Base-by-base conservation (phyloP, 2,888 invertebrate species). In the Cylindroiulus punctatus region DNA sequence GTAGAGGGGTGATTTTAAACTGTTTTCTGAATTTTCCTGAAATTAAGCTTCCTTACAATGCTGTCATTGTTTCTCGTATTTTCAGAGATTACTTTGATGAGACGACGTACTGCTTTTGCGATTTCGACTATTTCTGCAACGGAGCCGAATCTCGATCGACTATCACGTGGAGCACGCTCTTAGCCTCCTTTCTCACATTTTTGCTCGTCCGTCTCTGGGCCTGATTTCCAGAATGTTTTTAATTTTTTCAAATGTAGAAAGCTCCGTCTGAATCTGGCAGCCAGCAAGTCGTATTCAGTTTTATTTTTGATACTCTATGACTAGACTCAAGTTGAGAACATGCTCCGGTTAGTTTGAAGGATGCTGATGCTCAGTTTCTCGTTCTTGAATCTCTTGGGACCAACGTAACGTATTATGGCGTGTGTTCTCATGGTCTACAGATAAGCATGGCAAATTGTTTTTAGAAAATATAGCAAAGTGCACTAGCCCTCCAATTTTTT, bases 121-220 rank as follows among this genome's bases (percentile, higher is more conserved):
- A 96, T 90, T 94, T 97, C 88, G 97, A 97, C 91, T 95, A 97
- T 90, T 93, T 97, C 89, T 97, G 97, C 91, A 97, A 97, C 89
- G 90, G 92, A 81, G 92, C 92, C 7, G 81, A 81, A 81, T 81
- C 81, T 81, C 40, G 57, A n/a, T 57, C 57, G 57, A 7, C 57
- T 0, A 10, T 57, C 57, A 57, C 57, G 22, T 57, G 57, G 57
- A 57, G 57, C 57, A 57, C 57, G 7, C 57, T 57, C 10, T 4
- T 57, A 2, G 57, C 57, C n/a, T 57, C 57, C 57, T 4, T 57
- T 22, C 57, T 57, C 8, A 57, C 57, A 10, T 57, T 57, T 57
- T 57, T 57, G n/a, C 4, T 57, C 5, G 57, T 57, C n/a, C 57
- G 57, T 10, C 57, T 57, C 57, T 57, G 57, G 57, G 57, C 57